Base-by-base conservation (phyloP, 2,113 vertebrate genomes). In the Leucopsar rothschildi region DNA sequence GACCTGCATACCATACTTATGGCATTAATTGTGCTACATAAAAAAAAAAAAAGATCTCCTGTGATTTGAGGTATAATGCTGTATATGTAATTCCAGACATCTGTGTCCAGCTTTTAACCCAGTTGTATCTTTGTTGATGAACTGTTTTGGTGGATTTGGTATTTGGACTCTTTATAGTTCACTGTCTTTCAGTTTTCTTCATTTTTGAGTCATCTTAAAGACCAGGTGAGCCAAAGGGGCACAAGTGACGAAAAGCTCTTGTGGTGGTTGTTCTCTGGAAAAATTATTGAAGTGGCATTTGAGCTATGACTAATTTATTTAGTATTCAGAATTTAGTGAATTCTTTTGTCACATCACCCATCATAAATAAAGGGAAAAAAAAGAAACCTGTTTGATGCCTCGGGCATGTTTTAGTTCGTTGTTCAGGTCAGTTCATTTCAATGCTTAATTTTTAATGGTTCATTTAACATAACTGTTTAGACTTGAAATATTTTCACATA, bases 401-500 rank as follows among this genome's bases (percentile, higher is more conserved):
- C 91, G 92, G 97, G 97, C 97, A 81, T 89, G 70, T 96, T 97
- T 98, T 90, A 86, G 79, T 95, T 95, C 95, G 83, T 82, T 97
- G 97, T 95, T 97, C 97, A 97, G 97, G 97, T 98, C 97, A 98
- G 94, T 98, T 98, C 97, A 97, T 98, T 98, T 97, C 95, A 96
- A 75, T 97, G 90, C 94, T 97, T 97, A 97, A 96, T 97, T 97
- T 96, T 98, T 96, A 97, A 95, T 96, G 94, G 88, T 96, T 97
- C 97, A 97, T 97, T 98, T 97, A 97, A 97, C 88, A 47, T 66
- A 90, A 66, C 75, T 95, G 82, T 95, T 96, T 94, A 88, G 72
- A 96, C 84, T 86, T 86, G 88, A 96, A 97, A 96, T 98, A 97
- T 90, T 95, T 97, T 97, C 86, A 94, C 94, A 96, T 83, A 96